Evolutionary conservation across 2,888 invertebrate species (phyloP).

Genomic region (Gortyna flavago): DNA sequence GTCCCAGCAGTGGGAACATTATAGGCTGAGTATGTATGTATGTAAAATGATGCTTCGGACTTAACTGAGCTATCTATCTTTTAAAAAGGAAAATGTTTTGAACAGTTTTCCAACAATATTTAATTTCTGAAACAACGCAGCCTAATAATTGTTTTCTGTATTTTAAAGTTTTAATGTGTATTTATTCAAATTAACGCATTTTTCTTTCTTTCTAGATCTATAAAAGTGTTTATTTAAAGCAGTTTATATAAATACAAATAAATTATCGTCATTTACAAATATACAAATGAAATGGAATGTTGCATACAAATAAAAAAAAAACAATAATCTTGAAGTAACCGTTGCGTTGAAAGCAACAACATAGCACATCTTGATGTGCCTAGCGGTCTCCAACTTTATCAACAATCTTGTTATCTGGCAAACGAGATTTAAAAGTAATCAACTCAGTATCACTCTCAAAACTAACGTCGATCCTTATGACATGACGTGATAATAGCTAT

Average conservation of each 20-base stretch:
- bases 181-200: too few relatives aligned
- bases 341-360: not conserved
- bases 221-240: not conserved
- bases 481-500: not conserved
- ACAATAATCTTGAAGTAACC: not conserved
- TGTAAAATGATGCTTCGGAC: not conserved
- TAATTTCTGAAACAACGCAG: not conserved
- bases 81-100: not conserved
- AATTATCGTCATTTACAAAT: not conserved
- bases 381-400: slow-evolving; percentile 2
- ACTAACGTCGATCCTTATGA: not conserved
- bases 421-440: slow-evolving; percentile 22
- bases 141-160: too few relatives aligned
- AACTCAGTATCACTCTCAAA: slow-evolving; percentile 1
- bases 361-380: not conserved
- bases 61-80: not conserved
- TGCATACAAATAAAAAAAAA: not conserved
- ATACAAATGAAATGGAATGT: not conserved
- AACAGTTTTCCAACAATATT: not conserved
- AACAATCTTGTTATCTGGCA: not conserved
- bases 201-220: not conserved
- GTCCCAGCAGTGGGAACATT: too few relatives aligned
- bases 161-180: too few relatives aligned
- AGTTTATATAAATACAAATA: not conserved
- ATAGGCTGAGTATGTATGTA: too few relatives aligned